Percentiles rank a stretch among this genome's conserved stretches.
Conservation (phyloP, 2,113 vertebrate genomes). For the Miniopterus natalensis region DNA sequence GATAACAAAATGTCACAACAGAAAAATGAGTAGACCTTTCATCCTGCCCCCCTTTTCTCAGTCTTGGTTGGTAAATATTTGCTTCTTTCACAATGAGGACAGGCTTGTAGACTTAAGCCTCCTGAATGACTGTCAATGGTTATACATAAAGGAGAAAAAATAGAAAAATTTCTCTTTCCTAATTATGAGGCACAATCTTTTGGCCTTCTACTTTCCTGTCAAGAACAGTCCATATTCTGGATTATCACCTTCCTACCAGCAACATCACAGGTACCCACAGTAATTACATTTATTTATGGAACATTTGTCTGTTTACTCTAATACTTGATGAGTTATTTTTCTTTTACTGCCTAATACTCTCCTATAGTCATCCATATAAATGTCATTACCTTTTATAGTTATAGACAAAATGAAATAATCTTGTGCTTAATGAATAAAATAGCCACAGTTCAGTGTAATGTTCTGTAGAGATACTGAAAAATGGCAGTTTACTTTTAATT, state of each 20-base stretch:
- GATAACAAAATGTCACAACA: constrained; percentile 44
- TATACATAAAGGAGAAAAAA: background rate
- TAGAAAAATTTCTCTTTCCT: background rate
- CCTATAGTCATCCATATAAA: background rate
- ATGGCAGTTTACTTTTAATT: background rate
- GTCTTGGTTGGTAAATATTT: constrained; percentile 33
- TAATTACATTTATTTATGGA: background rate
- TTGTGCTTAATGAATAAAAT: background rate
- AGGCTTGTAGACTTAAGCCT: background rate
- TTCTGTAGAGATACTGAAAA: constrained; percentile 11
- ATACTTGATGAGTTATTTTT: background rate
- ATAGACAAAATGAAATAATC: background rate
- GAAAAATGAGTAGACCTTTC: background rate
- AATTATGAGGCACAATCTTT: background rate
- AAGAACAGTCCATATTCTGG: background rate
- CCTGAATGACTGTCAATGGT: background rate
- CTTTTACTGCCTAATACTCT: background rate
- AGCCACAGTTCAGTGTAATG: background rate
- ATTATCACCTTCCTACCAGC: background rate
- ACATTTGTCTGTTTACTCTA: background rate
- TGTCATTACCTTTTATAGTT: background rate
- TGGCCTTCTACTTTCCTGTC: background rate
- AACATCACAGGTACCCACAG: background rate
- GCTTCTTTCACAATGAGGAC: background rate
- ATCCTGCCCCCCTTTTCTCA: background rate